These are phyloP conservation scores for Ciconia nigra DNA, from an alignment of 2,797 vertebrate species.

Conservation along the genomic window DNA sequence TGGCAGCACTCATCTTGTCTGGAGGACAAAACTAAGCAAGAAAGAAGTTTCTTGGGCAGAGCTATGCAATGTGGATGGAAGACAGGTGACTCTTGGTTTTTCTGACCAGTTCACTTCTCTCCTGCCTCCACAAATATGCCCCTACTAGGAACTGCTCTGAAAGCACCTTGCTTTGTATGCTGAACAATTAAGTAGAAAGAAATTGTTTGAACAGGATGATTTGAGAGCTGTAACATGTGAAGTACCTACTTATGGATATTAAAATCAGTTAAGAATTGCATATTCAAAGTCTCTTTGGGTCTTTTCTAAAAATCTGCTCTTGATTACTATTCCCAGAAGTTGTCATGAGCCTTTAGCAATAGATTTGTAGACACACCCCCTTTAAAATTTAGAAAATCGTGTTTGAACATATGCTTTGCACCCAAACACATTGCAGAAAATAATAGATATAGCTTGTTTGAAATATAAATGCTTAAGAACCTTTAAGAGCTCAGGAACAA, in stretches of 20 bases:
- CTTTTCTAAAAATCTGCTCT: not conserved
- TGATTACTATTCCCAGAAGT: not conserved
- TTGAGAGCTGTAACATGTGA: not conserved
- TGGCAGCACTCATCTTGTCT: not conserved
- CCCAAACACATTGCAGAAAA: not conserved
- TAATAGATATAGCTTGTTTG: not conserved
- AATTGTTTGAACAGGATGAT: not conserved
- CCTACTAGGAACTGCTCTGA: not conserved
- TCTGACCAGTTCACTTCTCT: not conserved
- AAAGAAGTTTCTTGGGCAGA: not conserved
- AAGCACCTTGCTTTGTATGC: not conserved
- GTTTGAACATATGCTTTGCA: not conserved
- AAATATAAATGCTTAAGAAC: not conserved
- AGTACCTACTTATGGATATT: not conserved
- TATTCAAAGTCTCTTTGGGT: not conserved
- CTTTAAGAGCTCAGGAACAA: not conserved
- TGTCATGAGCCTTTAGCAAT: not conserved
- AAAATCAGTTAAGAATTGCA: not conserved
- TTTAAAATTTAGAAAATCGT: not conserved
- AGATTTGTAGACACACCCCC: not conserved
- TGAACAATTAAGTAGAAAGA: not conserved
- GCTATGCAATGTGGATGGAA: rapidly evolving
- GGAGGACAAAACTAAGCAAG: not conserved
- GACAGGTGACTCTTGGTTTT: not conserved
- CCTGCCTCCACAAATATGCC: not conserved